A percentile compares a stretch with the other conserved stretches of the same genome.
These are phyloP conservation scores for Drosophila flavopinicola DNA, from an alignment of 2,888 invertebrate genomes.

Conservation along the genomic window DNA sequence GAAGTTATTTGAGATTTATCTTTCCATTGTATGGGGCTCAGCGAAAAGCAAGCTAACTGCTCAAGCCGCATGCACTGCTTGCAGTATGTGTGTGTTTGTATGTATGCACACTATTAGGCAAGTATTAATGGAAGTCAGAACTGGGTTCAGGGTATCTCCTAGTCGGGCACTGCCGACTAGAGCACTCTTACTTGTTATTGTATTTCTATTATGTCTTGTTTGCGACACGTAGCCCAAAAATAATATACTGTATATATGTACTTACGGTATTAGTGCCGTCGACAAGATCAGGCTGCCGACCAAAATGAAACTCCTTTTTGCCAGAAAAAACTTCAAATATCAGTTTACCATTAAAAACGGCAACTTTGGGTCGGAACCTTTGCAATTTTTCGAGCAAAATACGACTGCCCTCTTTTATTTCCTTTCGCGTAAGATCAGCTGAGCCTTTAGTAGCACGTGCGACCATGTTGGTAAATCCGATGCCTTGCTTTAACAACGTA, in stretches of 20 bases:
- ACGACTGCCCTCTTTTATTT: slow-evolving; percentile 96
- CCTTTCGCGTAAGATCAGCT: slow-evolving; percentile 96
- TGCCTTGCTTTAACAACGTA: slow-evolving; percentile 95
- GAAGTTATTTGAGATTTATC: too few relatives aligned
- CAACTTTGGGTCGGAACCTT: slow-evolving; percentile 97
- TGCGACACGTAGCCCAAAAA: too few relatives aligned
- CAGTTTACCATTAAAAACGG: slow-evolving; percentile 99
- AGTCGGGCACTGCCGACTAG: too few relatives aligned
- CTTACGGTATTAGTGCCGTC: slow-evolving; percentile 97
- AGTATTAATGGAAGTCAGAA: too few relatives aligned
- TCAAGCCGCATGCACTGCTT: too few relatives aligned
- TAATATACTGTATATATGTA: slow-evolving; percentile 43
- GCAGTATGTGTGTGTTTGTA: too few relatives aligned
- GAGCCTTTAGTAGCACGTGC: slow-evolving; percentile 97
- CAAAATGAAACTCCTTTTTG: slow-evolving; percentile 98
- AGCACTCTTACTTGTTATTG: too few relatives aligned
- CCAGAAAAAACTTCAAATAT: slow-evolving; percentile 99
- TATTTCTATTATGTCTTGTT: too few relatives aligned
- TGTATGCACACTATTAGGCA: too few relatives aligned
- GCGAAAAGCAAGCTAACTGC: too few relatives aligned
- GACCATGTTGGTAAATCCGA: slow-evolving; percentile 99
- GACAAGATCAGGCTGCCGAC: slow-evolving; percentile 96
- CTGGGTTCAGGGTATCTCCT: too few relatives aligned
- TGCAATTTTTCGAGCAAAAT: slow-evolving; percentile 94
- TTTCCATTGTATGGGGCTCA: too few relatives aligned